Evolutionary conservation across 2,113 vertebrate genomes (phyloP).

Genomic region (Speoplatyrhinus poulsoni): DNA sequence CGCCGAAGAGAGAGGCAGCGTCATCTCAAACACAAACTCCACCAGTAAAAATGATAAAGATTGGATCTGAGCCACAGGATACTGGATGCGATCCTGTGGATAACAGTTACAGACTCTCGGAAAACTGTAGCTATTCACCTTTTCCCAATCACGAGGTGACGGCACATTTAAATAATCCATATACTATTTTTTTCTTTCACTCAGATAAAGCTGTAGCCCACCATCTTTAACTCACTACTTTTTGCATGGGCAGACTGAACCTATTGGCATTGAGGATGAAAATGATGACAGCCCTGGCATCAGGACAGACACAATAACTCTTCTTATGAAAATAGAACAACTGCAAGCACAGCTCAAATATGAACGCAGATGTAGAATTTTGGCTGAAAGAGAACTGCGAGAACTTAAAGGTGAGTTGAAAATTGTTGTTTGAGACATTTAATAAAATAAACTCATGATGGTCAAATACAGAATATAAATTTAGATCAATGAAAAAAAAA

Average conservation of each 20-base stretch:
- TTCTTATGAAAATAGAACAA: conserved; percentile 76
- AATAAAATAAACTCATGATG: background rate
- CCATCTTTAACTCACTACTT: background rate
- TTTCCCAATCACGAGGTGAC: conserved; percentile 56
- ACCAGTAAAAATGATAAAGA: conserved; percentile 66
- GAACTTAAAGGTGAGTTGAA: conserved; percentile 69
- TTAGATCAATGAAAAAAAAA: too few relatives aligned
- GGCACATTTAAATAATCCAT: background rate
- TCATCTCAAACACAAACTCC: conserved; percentile 16
- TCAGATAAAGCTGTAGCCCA: background rate
- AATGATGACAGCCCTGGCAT: conserved; percentile 55
- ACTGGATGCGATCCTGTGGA: conserved; percentile 52
- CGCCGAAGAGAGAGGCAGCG: conserved; percentile 65
- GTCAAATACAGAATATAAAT: background rate
- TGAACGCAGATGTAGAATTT: conserved; percentile 70
- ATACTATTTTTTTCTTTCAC: background rate
- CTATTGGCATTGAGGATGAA: conserved; percentile 65
- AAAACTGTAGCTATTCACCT: conserved; percentile 54
- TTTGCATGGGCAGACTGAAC: conserved; percentile 46
- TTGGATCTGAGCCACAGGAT: conserved; percentile 43
- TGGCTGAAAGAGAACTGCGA: conserved; percentile 71
- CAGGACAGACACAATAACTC: conserved; percentile 74
- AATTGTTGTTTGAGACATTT: background rate
- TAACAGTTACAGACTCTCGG: conserved; percentile 53
- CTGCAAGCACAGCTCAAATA: conserved; percentile 75